A percentile compares a stretch with the other conserved stretches of the same genome.
These are phyloP conservation scores for Ethmia dodecea DNA, from an alignment of 2,888 invertebrate genomes.

Conservation along the genomic window DNA sequence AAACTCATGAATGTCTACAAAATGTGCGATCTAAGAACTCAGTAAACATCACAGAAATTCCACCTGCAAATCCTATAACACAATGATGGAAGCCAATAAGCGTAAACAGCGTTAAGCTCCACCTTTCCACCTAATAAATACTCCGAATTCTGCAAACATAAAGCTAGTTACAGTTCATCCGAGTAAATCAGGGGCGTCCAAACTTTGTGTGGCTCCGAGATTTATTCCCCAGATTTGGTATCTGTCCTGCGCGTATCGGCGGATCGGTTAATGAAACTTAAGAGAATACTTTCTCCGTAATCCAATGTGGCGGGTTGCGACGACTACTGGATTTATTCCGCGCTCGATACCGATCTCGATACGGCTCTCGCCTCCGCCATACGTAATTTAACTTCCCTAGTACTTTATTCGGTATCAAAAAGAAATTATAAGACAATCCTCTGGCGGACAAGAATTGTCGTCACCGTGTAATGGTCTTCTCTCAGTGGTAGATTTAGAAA, in stretches of 20 bases:
- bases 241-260: constrained; percentile 42
- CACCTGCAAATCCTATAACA: no score
- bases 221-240: constrained; percentile 26
- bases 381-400: constrained; percentile 68
- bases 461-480: constrained; percentile 17
- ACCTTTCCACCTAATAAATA: no score
- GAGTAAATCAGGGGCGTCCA: constrained; percentile 31
- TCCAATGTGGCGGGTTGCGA: constrained; percentile 58
- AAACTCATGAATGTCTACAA: no score
- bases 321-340: constrained; percentile 60
- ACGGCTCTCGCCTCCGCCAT: constrained; percentile 47
- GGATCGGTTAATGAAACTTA: constrained; percentile 74
- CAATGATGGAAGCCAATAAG: no score
- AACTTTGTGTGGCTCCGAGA: constrained; percentile 28
- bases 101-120: no score
- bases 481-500: constrained; percentile 16
- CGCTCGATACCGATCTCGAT: constrained; percentile 62
- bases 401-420: constrained; percentile 62
- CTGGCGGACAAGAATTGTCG: constrained; percentile 21
- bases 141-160: no score
- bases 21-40: no score
- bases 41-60: no score
- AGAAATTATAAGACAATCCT: constrained; percentile 63
- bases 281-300: constrained; percentile 64
- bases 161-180: no score